Evolutionary conservation across 2,113 vertebrate species (phyloP).

Genomic region (Mus musculus): DNA sequence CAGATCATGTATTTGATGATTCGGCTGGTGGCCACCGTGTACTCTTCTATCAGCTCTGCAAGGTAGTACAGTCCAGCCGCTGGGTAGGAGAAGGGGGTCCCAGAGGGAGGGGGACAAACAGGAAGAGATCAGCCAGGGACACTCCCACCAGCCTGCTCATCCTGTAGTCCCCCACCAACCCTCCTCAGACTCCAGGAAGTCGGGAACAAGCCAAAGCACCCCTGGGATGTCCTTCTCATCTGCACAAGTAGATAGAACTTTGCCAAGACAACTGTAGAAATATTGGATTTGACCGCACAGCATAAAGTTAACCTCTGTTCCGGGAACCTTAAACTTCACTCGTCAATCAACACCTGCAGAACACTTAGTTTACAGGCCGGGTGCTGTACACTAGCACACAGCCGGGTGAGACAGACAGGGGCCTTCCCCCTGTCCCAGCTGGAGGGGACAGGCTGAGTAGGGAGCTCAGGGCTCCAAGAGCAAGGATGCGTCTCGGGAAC

Average conservation of each 20-base stretch:
- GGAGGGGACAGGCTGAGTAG: neutral
- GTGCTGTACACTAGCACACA: neutral
- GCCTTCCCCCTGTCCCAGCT: neutral
- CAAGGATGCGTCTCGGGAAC: neutral
- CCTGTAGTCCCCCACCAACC: neutral
- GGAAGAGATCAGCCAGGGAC: conserved; percentile 39
- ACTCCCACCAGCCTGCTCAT: neutral
- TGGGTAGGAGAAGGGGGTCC: conserved; percentile 72
- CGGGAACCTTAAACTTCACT: neutral
- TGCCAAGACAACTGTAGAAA: neutral
- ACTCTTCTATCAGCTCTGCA: conserved; percentile 97
- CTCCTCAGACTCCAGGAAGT: neutral
- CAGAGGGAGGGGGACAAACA: neutral
- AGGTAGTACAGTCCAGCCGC: conserved; percentile 97
- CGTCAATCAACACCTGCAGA: neutral
- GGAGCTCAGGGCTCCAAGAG: neutral
- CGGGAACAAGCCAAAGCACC: neutral
- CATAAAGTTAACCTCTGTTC: conserved; percentile 30
- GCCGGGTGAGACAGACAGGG: neutral
- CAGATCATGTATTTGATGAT: conserved; percentile 99
- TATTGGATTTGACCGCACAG: neutral
- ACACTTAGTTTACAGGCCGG: neutral
- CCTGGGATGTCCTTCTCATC: neutral
- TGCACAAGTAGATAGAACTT: conserved; percentile 8
- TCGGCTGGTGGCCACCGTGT: conserved; percentile 95